Evolutionary conservation across 2,888 invertebrate genomes (phyloP), one percentile per base, ranked within the genome.

Genomic region (Abrostola triplasia): DNA sequence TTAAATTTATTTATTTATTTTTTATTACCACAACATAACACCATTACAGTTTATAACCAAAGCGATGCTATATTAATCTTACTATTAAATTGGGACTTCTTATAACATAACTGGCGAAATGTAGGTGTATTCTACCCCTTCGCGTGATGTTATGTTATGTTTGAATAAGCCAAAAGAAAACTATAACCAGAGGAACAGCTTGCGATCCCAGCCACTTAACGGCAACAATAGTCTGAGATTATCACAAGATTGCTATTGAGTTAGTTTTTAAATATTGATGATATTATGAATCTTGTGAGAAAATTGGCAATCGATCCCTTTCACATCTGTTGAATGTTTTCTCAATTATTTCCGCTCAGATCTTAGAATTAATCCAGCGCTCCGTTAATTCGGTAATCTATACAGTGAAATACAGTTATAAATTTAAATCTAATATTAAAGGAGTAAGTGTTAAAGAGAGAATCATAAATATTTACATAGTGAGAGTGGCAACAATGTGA

Each of bases 401-500:
- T 41, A 5, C 1, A n/a, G 10, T 4, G 10, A n/a, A n/a, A n/a
- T 41, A 11, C n/a, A 41, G 44, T 12, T 44, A 2, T 24, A 24
- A 44, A 47, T 9, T 24, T 47, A 47, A 7, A 9, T 2, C 9
- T 0, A 24, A 47, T 12, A 12, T 12, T 7, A 7, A 12, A 42
- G 7, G 12, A n/a, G 5, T 9, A 40, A 9, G 4, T 40, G n/a
- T 12, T 12, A 12, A 12, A 12, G 12, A 2, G 24, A 13, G 9
- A 8, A 13, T 24, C 24, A 24, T 24, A 24, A 24, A 24, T 24
- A 24, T 47, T 24, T 44, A 5, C 13, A 24, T 4, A 47, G 13
- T 24, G 44, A 9, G 9, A 47, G 44, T 13, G 24, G 24, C 13
- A 24, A 40, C 41, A 53, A 57, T 54, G 53, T 24, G 13, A 49